phyloP scores from a whole-genome alignment of 2,888 invertebrate genomes.

The Autographa pulchrina region DNA sequence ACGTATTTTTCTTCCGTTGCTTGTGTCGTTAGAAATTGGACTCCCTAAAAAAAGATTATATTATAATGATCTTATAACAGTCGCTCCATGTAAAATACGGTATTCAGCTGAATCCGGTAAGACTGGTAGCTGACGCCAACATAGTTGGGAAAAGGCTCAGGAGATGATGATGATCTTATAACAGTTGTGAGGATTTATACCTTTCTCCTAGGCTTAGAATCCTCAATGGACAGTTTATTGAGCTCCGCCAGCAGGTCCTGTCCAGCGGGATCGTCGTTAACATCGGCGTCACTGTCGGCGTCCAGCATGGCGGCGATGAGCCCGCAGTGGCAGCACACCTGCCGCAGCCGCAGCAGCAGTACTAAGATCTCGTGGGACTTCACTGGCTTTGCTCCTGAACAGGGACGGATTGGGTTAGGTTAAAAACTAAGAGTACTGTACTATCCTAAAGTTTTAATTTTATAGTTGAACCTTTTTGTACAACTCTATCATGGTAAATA shows the following conservation, averaged over 20 bases:
- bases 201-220: slow-evolving; percentile 64
- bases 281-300: slow-evolving; percentile 70
- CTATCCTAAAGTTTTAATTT: too few relatives aligned
- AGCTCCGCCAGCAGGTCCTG: slow-evolving; percentile 91
- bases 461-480: too few relatives aligned
- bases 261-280: slow-evolving; percentile 66
- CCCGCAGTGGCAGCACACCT: slow-evolving; percentile 94
- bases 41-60: not conserved
- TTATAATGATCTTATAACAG: too few relatives aligned
- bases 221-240: slow-evolving; percentile 89
- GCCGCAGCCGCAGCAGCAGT: slow-evolving; percentile 94
- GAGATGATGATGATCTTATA: too few relatives aligned
- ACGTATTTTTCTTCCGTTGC: too few relatives aligned
- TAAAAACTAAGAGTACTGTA: too few relatives aligned
- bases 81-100: too few relatives aligned
- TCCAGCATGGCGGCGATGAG: slow-evolving; percentile 91
- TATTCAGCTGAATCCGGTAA: too few relatives aligned
- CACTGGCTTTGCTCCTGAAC: slow-evolving; percentile 88
- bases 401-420: not conserved
- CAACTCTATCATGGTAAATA: too few relatives aligned
- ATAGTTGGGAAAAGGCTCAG: too few relatives aligned
- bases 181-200: slow-evolving; percentile 51
- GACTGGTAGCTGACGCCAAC: too few relatives aligned
- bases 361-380: slow-evolving; percentile 93
- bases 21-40: too few relatives aligned